phyloP scores from a whole-genome alignment of 2,113 vertebrate genomes.

The Scomber scombrus region DNA sequence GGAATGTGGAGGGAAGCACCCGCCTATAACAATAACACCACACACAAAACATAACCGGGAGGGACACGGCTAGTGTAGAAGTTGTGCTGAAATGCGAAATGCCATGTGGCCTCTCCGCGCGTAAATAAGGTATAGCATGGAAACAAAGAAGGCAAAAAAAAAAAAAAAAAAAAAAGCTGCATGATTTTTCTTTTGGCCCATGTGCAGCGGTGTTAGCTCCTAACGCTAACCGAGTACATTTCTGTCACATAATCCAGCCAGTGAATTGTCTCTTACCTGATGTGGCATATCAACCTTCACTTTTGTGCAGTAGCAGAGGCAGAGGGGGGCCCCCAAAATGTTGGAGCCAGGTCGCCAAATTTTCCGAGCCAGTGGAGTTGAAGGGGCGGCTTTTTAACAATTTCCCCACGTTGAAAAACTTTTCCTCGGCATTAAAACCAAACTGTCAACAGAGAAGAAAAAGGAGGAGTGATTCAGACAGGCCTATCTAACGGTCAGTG shows the following conservation, averaged over 20 bases:
- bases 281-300: constrained; percentile 82
- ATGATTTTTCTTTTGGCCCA: background rate
- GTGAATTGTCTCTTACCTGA: constrained; percentile 76
- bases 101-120: constrained; percentile 28
- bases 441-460: constrained; percentile 74
- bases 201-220: constrained; percentile 35
- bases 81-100: constrained; percentile 45
- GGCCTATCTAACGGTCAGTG: constrained; percentile 63
- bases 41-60: constrained; percentile 42
- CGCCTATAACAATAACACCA: constrained; percentile 66
- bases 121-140: constrained; percentile 20
- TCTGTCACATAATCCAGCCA: background rate
- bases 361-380: constrained; percentile 54
- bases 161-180: background rate
- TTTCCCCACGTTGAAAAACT: constrained; percentile 63
- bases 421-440: constrained; percentile 58
- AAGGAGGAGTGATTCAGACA: constrained; percentile 54
- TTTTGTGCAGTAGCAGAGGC: constrained; percentile 52
- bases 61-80: constrained; percentile 12
- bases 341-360: constrained; percentile 57
- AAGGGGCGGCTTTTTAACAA: constrained; percentile 47
- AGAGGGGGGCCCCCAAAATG: constrained; percentile 35
- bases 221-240: constrained; percentile 9
- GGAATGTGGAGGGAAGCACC: constrained; percentile 74
- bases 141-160: constrained; percentile 35